Evolutionary conservation across 2,888 invertebrate species (phyloP), one percentile per base, ranked within the genome.

Genomic region (Suillia variegata): DNA sequence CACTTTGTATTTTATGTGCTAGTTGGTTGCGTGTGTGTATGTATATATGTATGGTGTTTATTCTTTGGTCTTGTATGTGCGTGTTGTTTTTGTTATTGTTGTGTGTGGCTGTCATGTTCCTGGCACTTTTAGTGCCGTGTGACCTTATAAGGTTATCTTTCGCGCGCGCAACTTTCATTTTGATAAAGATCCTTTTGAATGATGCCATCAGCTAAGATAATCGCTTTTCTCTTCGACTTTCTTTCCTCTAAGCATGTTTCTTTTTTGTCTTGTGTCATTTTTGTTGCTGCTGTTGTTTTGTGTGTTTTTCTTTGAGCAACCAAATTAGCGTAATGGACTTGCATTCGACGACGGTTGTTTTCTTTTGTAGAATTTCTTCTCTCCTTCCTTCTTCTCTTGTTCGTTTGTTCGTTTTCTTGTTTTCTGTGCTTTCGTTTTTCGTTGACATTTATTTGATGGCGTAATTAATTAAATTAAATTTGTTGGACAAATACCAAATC

Each of bases 291-390:
- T n/a, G n/a, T n/a, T n/a, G n/a, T n/a, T n/a, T n/a, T n/a, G n/a
- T n/a, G n/a, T 31, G 42, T 26, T 54, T 33, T 26, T 49, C 50
- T 38, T 8, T 13, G 4, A 38, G 6, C 48, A 59, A 55, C 20
- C 69, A 74, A 74, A 74, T 75, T 74, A 74, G 73, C 70, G 69
- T 74, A 75, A 74, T 75, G 73, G 75, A 75, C 68, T 73, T 70
- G 57, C 50, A 45, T 4, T 12, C 31, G 31, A 8, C 5, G 31
- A 31, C 12, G 31, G 6, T 31, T 31, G 31, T 12, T 31, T 12
- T n/a, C n/a, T n/a, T n/a, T n/a, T n/a, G n/a, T n/a, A n/a, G n/a
- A n/a, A n/a, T n/a, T n/a, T n/a, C n/a, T n/a, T n/a, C n/a, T n/a
- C n/a, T n/a, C n/a, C n/a, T n/a, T n/a, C n/a, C n/a, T n/a, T n/a